Percentiles rank a stretch among this genome's conserved stretches.
Conservation (phyloP, 2,888 invertebrate species). For the Cephus pulcher region DNA sequence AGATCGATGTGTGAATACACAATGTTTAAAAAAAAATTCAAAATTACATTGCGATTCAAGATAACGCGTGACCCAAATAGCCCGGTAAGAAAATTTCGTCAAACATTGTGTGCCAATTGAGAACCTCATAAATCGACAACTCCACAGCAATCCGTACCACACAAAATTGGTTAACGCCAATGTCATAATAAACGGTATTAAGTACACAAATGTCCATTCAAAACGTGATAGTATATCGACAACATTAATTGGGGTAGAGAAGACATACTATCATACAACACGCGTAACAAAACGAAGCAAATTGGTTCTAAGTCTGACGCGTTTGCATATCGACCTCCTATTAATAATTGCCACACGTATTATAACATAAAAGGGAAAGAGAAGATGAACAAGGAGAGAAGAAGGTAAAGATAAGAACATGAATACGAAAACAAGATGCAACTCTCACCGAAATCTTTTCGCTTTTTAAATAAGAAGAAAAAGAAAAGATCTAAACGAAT, state of each 20-base stretch:
- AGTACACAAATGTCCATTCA: not conserved
- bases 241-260: not conserved
- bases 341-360: not conserved
- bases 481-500: not conserved
- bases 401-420: not conserved
- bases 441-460: slow-evolving; percentile 14
- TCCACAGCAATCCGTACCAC: not conserved
- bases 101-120: not conserved
- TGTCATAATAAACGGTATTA: not conserved
- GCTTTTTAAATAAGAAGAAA: slow-evolving; percentile 14
- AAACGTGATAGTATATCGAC: not conserved
- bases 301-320: not conserved
- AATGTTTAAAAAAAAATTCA: not conserved
- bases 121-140: not conserved
- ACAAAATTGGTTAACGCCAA: not conserved
- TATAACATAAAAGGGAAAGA: not conserved
- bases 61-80: not conserved
- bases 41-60: not conserved
- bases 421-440: slow-evolving; percentile 24
- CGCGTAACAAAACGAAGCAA: not conserved
- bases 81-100: not conserved
- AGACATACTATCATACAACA: not conserved
- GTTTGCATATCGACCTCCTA: not conserved
- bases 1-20: not conserved
- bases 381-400: not conserved